Conservation (phyloP, 92 coral and sea anemone species). For the Bergia sp. region DNA sequence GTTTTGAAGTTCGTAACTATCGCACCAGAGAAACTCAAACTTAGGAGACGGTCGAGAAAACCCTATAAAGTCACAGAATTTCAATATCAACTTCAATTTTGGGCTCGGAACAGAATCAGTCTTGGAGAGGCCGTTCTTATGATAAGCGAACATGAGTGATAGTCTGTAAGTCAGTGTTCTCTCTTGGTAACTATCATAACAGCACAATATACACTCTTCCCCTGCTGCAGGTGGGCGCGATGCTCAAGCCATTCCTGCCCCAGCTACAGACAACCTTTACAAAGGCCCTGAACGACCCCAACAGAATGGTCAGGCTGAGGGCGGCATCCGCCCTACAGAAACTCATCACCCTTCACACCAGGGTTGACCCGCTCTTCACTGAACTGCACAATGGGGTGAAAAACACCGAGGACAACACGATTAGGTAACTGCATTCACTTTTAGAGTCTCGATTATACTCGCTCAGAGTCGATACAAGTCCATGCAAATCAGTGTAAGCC, state of each 20-base stretch:
- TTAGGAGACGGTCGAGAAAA: too few species aligned
- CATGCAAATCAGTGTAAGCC: too few species aligned
- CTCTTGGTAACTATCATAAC: too few species aligned
- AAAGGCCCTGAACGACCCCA: constrained; percentile 95
- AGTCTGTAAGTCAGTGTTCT: too few species aligned
- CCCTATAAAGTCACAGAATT: too few species aligned
- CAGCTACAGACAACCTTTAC: constrained; percentile 98
- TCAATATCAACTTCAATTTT: too few species aligned
- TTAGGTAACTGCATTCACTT: constrained; percentile 66
- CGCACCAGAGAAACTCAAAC: too few species aligned
- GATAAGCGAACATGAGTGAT: too few species aligned
- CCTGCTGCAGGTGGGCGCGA: constrained; percentile 80
- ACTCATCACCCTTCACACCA: constrained; percentile 89
- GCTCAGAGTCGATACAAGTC: too few species aligned
- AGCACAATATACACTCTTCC: neutral
- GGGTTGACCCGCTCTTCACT: constrained; percentile 98
- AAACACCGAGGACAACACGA: constrained; percentile 92
- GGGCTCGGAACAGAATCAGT: too few species aligned
- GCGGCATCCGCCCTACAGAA: constrained; percentile 91
- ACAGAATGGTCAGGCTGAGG: constrained; percentile 83
- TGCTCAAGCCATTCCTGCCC: constrained; percentile 95
- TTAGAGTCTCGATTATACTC: neutral
- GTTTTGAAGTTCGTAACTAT: too few species aligned
- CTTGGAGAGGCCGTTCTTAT: too few species aligned
- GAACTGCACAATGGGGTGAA: constrained; percentile 95